Percentiles rank a stretch among this genome's conserved stretches.
Evolutionary conservation across 2,113 vertebrate genomes (phyloP).

Genomic region (Heterotis niloticus): DNA sequence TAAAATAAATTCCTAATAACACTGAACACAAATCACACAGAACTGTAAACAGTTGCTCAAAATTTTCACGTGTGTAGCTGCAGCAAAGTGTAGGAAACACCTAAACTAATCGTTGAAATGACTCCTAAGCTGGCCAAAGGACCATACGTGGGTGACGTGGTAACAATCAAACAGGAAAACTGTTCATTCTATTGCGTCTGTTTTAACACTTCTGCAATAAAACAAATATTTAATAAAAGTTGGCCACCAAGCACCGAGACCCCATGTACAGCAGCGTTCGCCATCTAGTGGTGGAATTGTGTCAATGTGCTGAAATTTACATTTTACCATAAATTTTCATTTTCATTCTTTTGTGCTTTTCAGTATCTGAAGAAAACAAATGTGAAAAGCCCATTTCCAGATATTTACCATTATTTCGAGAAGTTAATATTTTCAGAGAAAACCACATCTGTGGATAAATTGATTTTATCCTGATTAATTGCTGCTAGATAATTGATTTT

Average conservation of each 20-base stretch:
- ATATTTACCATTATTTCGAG: not conserved
- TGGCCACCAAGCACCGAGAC: no score
- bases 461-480: not conserved
- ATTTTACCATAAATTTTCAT: not conserved
- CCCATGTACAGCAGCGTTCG: not conserved
- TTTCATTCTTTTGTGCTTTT: not conserved
- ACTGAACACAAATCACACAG: no score
- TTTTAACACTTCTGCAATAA: no score
- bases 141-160: not conserved
- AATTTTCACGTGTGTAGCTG: no score
- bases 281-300: constrained; percentile 13
- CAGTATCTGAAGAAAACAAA: not conserved
- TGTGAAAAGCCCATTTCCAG: not conserved
- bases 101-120: not conserved
- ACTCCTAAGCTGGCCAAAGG: not conserved
- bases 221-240: no score
- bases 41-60: no score
- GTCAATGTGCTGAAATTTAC: not conserved
- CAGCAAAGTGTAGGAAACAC: no score
- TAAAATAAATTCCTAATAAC: no score
- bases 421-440: no score
- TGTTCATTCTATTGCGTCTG: no score
- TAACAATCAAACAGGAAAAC: not conserved
- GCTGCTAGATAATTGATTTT: not conserved
- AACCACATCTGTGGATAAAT: no score